Evolutionary conservation across 1,140 invertebrate species (phyloP), one percentile per base, ranked within the genome.

Genomic region (Popillia japonica): DNA sequence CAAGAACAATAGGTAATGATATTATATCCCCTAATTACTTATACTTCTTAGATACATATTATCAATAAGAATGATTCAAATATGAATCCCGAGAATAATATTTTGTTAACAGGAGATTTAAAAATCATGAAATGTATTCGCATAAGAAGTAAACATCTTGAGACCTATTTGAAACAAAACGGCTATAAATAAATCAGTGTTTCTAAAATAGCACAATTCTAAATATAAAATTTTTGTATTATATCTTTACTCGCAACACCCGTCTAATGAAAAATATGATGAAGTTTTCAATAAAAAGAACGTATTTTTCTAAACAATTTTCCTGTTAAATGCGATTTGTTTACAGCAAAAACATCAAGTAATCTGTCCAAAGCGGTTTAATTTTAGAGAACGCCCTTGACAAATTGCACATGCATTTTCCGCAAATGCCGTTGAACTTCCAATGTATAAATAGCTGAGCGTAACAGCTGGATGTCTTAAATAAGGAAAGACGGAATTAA

Each of bases 361-460:
- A 10, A 44, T 1, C 42, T 9, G 42, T 10, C 42, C 14, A 3
- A 55, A 6, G 48, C 48, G 14, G 48, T n/a, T 55, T 55, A 34
- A 17, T 14, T 55, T 55, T 17, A 17, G 48, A 55, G 48, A 7
- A 55, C 61, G 61, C 61, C 61, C 61, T 68, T 68, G 61, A 68
- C 22, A 34, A 34, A 34, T 23, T 68, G 61, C 20, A 68, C 22
- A 68, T 68, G 61, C 61, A 68, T 68, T 68, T 68, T 4, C 27
- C 20, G 61, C 22, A 14, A 20, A 68, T 68, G 61, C 61, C 61
- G 61, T 22, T 68, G 61, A 68, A 68, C 61, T 68, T 68, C 59
- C 8, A 23, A 3, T 17, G 9, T 68, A 68, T 68, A 22, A 68
- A 68, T 68, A 68, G 27, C 61, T 22, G 7, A 27, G 20, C 8